These are phyloP conservation scores for Rhizomys pruinosus DNA, from an alignment of 2,113 vertebrate genomes.

Conservation along the genomic window DNA sequence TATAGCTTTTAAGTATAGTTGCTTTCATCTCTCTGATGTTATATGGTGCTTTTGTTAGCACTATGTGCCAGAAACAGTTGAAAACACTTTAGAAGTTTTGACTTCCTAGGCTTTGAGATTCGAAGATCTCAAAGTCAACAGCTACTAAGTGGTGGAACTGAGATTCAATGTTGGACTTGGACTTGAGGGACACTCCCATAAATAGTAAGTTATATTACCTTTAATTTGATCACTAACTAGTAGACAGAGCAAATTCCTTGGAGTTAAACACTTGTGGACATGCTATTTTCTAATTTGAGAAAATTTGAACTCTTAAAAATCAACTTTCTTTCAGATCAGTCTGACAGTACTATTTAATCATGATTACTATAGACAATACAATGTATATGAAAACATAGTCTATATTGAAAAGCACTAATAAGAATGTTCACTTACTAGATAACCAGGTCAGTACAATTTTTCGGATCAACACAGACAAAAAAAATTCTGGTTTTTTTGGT, in stretches of 20 bases:
- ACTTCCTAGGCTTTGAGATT: background rate
- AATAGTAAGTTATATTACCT: background rate
- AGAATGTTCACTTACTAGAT: background rate
- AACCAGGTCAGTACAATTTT: background rate
- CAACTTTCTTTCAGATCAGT: constrained; percentile 26
- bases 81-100: constrained; percentile 12
- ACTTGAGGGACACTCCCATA: background rate
- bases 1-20: constrained; percentile 25
- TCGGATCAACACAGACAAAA: background rate
- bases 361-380: background rate
- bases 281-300: background rate
- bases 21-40: constrained; percentile 30
- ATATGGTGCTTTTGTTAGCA: constrained; percentile 11
- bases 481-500: no score
- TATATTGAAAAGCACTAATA: constrained; percentile 4
- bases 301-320: constrained; percentile 37
- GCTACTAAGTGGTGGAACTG: background rate
- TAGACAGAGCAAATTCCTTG: background rate
- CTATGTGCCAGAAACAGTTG: background rate
- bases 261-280: background rate
- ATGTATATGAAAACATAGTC: background rate
- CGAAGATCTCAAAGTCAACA: constrained; percentile 42
- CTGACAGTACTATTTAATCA: constrained; percentile 5
- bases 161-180: background rate
- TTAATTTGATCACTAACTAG: background rate